Conservation (phyloP, 1,140 invertebrate species). For the Drosophila ogumai region DNA sequence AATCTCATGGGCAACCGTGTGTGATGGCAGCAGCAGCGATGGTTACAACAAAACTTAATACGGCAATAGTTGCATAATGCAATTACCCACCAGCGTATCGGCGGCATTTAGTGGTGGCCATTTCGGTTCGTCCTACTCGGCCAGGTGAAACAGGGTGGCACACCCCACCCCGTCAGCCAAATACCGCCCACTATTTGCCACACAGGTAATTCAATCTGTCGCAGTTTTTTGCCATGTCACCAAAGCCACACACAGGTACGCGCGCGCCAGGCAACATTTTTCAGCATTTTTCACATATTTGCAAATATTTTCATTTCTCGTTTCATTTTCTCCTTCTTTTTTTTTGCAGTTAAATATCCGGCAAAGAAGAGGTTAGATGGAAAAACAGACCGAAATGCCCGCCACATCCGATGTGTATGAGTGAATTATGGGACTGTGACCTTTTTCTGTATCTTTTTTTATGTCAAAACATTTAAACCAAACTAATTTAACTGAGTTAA, state of each 20-base stretch:
- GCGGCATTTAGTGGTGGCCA: conserved; percentile 52
- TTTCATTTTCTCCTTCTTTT: conserved; percentile 24
- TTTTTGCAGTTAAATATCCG: conserved; percentile 54
- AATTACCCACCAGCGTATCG: conserved; percentile 77
- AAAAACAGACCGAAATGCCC: conserved; percentile 3
- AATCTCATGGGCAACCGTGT: conserved; percentile 32
- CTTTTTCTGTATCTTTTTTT: background rate
- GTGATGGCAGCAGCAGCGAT: conserved; percentile 38
- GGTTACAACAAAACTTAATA: conserved; percentile 78
- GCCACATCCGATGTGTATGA: conserved; percentile 51
- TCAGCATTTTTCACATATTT: conserved; percentile 73
- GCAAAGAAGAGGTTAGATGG: conserved; percentile 22
- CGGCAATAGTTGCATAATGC: conserved; percentile 81
- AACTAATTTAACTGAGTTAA: background rate
- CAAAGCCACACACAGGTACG: conserved; percentile 18
- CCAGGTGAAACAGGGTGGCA: conserved; percentile 37
- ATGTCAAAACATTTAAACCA: background rate
- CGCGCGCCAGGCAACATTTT: conserved; percentile 53
- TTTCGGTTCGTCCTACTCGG: conserved; percentile 41
- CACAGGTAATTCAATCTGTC: conserved; percentile 81
- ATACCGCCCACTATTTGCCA: conserved; percentile 9
- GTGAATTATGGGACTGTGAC: conserved; percentile 42
- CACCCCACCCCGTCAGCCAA: background rate
- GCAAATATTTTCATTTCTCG: conserved; percentile 70
- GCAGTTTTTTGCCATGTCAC: conserved; percentile 62